Evolutionary conservation across 2,888 invertebrate species (phyloP).

Genomic region (Lissocephala sabroskyi): DNA sequence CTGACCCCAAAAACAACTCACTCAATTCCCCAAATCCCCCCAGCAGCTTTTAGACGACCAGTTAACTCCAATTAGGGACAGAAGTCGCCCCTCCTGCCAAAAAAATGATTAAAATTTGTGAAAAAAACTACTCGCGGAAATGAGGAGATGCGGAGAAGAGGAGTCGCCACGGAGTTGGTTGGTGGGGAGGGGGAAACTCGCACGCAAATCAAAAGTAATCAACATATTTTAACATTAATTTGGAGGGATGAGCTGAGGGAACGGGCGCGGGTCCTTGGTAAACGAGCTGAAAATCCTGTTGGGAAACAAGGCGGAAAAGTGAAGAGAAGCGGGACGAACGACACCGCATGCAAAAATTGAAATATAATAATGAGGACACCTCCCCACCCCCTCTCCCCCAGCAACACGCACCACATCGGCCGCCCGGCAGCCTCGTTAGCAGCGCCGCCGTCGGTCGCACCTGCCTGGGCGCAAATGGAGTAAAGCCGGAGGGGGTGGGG

Average conservation of each 20-base stretch:
- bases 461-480: too few relatives aligned
- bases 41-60: too few relatives aligned
- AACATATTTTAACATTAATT: constrained; percentile 57
- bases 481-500: constrained; percentile 20
- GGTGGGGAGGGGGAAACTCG: too few relatives aligned
- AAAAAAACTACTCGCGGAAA: too few relatives aligned
- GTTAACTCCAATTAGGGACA: too few relatives aligned
- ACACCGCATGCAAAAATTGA: constrained; percentile 22
- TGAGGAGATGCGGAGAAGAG: too few relatives aligned
- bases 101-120: too few relatives aligned
- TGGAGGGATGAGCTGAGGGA: not conserved
- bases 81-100: too few relatives aligned
- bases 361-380: constrained; percentile 61
- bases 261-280: constrained; percentile 2
- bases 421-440: constrained; percentile 37
- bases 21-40: too few relatives aligned
- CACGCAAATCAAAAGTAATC: constrained; percentile 45
- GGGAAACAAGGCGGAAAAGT: constrained; percentile 18
- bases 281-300: constrained; percentile 43
- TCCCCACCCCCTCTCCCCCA: constrained; percentile 16
- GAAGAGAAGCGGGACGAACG: not conserved
- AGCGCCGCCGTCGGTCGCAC: too few relatives aligned
- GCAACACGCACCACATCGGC: constrained; percentile 9
- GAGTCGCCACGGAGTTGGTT: too few relatives aligned
- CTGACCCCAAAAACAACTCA: too few relatives aligned